Conservation (phyloP, 2,797 vertebrate species). For the Etheostoma perlongum region DNA sequence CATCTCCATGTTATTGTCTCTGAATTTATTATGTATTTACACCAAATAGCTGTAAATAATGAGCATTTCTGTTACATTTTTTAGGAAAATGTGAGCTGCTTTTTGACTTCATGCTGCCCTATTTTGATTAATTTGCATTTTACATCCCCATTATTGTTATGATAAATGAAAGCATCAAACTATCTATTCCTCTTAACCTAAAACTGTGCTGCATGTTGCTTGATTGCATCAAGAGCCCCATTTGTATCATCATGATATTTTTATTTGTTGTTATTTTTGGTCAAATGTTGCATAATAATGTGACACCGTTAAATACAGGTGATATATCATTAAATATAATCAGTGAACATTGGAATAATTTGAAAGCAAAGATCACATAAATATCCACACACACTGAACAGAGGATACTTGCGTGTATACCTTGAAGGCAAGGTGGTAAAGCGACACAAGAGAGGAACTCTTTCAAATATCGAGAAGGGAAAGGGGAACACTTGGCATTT, state of each 20-base stretch:
- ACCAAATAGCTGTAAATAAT: background rate
- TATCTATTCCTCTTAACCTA: background rate
- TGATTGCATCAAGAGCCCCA: background rate
- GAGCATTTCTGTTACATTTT: background rate
- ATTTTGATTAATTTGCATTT: background rate
- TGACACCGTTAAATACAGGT: background rate
- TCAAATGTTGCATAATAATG: background rate
- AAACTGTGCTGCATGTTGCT: background rate
- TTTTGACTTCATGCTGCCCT: background rate
- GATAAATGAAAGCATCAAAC: background rate
- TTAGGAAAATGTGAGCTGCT: background rate
- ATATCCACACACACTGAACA: slow-evolving; percentile 21
- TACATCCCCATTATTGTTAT: background rate
- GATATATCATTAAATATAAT: background rate
- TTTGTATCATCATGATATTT: background rate
- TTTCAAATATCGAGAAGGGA: slow-evolving; percentile 38
- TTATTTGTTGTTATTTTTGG: background rate
- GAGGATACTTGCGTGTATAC: slow-evolving; percentile 20
- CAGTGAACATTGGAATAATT: background rate
- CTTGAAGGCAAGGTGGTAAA: slow-evolving; percentile 37
- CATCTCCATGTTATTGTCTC: background rate
- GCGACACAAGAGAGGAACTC: slow-evolving; percentile 33
- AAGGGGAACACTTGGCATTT: slow-evolving; percentile 72
- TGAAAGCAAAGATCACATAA: slow-evolving; percentile 10
- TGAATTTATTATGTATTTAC: background rate